Evolutionary conservation across 2,888 invertebrate species (phyloP), one percentile per base, ranked within the genome.

Genomic region (Plagodis pulveraria): DNA sequence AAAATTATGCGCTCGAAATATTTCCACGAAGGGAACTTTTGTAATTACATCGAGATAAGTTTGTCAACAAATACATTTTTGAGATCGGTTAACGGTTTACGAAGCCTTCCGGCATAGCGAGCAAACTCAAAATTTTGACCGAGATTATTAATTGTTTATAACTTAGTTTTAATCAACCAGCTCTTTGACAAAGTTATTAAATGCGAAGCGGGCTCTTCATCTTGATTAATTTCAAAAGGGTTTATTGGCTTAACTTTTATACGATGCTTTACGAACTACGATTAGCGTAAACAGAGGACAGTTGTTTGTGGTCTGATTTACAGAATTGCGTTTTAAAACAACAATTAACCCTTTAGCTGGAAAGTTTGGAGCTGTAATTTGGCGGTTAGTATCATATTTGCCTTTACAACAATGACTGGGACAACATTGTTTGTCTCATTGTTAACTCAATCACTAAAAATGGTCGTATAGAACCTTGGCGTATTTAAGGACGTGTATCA

Each of bases 111-210:
- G 10, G 40, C 40, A 10, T 52, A 45, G 48, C 46, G 43, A 45
- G 40, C 55, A 40, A 49, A 41, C 43, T 46, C 50, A 55, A 51
- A 55, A 70, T 70, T 71, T 70, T 61, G 66, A 71, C 69, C 62
- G 69, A 71, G 74, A 74, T 72, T 75, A 71, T 72, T 71, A 74
- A 79, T 78, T 80, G 69, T 72, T 72, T 77, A 77, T 68, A 75
- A 77, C 78, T 77, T 71, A 73, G 71, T 80, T 78, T 67, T 78
- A 81, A 82, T 80, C 79, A 82, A 77, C 74, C 70, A 62, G 67
- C 73, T 76, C 78, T 80, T 81, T 78, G 76, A 76, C 71, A 73
- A 76, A 78, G 76, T 79, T 76, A 71, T 76, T 73, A 75, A 78
- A 77, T 77, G 75, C 75, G 71, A 74, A 75, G 74, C 73, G 71